Evolutionary conservation across 2,797 vertebrate genomes (phyloP), one percentile per base, ranked within the genome.

Genomic region (Morus bassanus): DNA sequence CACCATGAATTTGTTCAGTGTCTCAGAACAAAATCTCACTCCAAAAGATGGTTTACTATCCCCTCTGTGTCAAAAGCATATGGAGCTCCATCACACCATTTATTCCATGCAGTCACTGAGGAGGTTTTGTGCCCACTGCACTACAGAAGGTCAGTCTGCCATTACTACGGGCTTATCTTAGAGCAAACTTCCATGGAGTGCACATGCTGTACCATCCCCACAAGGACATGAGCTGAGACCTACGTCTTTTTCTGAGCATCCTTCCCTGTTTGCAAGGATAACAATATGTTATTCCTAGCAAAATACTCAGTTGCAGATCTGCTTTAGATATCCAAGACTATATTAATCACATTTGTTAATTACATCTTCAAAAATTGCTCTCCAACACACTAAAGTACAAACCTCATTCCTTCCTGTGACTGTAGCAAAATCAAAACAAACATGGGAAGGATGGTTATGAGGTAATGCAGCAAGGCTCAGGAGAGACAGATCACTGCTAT

Each of bases 1-100:
- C 82, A 69, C 95, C 91, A 93, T 96, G 97, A 96, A 98, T 98
- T 97, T 97, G 96, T 91, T 96, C 96, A 93, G 85, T 96, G 97
- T 94, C 93, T 91, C 89, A 60, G 74, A 91, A 95, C 70, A 97
- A 85, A 92, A 94, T 74, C 89, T 97, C 97, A 93, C 85, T 89
- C 91, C 74, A 69, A 68, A 86, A 95, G 78, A 63, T 30, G 54
- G 88, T 93, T 89, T 95, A 6, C 74, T 81, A 63, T 21, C 77
- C 79, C 67, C 18, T 28, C 88, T 80, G 68, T 35, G 48, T 25
- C 79, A 51, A 33, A 80, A 64, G 59, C 94, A 91, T 9, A 16
- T 2, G 79, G 92, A 96, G 57, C 67, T 85, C 75, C 87, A 54
- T 5, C 67, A 22, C 48, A 37, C 5, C 22, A 18, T 23, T 85